These are phyloP conservation scores for Mionectes macconnelli DNA, from an alignment of 2,113 vertebrate species.

Conservation along the genomic window DNA sequence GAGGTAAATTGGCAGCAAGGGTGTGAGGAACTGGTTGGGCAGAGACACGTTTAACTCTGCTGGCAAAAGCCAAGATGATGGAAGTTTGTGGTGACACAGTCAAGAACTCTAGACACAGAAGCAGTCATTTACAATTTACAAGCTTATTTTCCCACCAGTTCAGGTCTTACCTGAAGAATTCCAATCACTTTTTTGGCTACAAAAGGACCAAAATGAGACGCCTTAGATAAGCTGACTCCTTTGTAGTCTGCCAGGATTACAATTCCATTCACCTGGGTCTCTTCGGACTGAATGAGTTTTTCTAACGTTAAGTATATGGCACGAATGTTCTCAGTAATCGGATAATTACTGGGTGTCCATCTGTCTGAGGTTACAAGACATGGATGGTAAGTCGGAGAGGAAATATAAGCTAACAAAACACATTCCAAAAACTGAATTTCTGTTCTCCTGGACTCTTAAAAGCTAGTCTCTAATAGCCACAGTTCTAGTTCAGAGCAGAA, in stretches of 20 bases:
- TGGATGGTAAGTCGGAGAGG: conserved; percentile 41
- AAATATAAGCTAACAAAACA: conserved; percentile 48
- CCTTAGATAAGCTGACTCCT: conserved; percentile 95
- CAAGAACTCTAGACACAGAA: conserved; percentile 22
- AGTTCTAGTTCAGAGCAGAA: conserved; percentile 19
- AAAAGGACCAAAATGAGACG: conserved; percentile 96
- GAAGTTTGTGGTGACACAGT: background rate
- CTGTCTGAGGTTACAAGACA: conserved; percentile 82
- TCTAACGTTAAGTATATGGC: conserved; percentile 96
- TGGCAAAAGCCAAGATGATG: background rate
- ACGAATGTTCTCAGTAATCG: conserved; percentile 95
- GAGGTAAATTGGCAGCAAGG: background rate
- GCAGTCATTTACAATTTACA: conserved; percentile 34
- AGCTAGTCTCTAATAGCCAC: background rate
- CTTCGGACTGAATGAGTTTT: conserved; percentile 96
- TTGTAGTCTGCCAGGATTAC: conserved; percentile 97
- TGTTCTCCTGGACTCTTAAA: background rate
- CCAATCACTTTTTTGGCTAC: conserved; percentile 97
- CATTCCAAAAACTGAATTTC: conserved; percentile 29
- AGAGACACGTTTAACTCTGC: background rate
- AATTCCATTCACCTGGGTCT: conserved; percentile 97
- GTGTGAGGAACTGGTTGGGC: background rate
- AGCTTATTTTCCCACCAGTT: background rate
- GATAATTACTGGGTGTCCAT: conserved; percentile 93
- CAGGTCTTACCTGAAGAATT: conserved; percentile 91